Evolutionary conservation across 1,140 invertebrate genomes (phyloP).

Genomic region (Lordiphosa mommai): DNA sequence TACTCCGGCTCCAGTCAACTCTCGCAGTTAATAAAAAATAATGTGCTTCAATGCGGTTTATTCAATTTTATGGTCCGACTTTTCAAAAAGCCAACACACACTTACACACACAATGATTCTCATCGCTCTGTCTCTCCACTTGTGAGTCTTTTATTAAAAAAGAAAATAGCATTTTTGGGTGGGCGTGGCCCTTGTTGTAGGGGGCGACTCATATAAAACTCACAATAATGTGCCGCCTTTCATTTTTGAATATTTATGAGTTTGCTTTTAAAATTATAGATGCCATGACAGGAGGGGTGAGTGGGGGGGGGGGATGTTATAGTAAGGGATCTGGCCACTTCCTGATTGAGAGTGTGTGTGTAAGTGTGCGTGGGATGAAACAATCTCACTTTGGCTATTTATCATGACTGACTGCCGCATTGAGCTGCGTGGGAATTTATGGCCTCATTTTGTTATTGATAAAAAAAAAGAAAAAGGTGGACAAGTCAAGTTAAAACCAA

Average conservation of each 20-base stretch:
- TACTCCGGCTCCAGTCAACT: slow-evolving; percentile 7
- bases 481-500: background rate
- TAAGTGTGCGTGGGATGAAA: slow-evolving; percentile 1
- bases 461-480: background rate
- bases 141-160: slow-evolving; percentile 58
- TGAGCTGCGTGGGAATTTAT: slow-evolving; percentile 11
- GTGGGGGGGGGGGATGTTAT: background rate
- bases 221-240: slow-evolving; percentile 7
- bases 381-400: slow-evolving; percentile 35
- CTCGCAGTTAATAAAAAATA: slow-evolving; percentile 75
- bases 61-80: slow-evolving; percentile 76
- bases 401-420: slow-evolving; percentile 36
- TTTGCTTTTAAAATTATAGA: slow-evolving; percentile 77
- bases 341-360: background rate
- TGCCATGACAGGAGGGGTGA: slow-evolving; percentile 14
- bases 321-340: slow-evolving; percentile 30
- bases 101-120: slow-evolving; percentile 16
- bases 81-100: slow-evolving; percentile 66
- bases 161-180: slow-evolving; percentile 72
- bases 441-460: background rate
- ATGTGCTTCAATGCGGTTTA: slow-evolving; percentile 76
- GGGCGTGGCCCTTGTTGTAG: slow-evolving; percentile 45
- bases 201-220: slow-evolving; percentile 2
- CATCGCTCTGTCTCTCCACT: slow-evolving; percentile 6
- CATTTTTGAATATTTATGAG: slow-evolving; percentile 72